Percentiles rank a stretch among this genome's conserved stretches.
These are phyloP conservation scores for Anarrhichthys ocellatus DNA, from an alignment of 2,113 vertebrate species.

Conservation along the genomic window DNA sequence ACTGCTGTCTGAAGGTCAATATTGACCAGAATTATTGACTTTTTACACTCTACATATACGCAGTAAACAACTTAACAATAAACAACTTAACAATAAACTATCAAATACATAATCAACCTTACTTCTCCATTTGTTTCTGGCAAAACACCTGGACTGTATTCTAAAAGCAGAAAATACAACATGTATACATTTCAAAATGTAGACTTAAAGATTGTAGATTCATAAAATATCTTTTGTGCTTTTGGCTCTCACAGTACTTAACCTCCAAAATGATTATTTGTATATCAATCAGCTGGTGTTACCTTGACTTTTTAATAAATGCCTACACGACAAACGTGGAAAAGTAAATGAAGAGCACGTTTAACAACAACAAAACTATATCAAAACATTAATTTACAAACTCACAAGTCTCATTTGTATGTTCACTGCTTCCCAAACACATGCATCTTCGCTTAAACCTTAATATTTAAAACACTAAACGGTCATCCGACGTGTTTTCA, in stretches of 20 bases:
- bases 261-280: not conserved
- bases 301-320: not conserved
- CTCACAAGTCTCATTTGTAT: not conserved
- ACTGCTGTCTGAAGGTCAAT: conserved; percentile 43
- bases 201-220: too few species aligned
- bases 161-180: not conserved
- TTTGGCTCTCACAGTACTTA: too few species aligned
- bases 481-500: not conserved
- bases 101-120: not conserved
- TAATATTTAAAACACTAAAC: not conserved
- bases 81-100: not conserved
- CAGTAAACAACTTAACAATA: not conserved
- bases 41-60: not conserved
- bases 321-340: too few species aligned
- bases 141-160: not conserved
- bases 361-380: not conserved
- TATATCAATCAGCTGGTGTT: not conserved
- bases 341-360: not conserved
- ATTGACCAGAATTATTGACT: conserved; percentile 13
- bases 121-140: not conserved
- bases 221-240: too few species aligned
- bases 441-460: too few species aligned
- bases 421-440: too few species aligned
- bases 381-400: not conserved
- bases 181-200: not conserved